Conservation (phyloP, 2,113 vertebrate species). For the Jaculus jaculus region DNA sequence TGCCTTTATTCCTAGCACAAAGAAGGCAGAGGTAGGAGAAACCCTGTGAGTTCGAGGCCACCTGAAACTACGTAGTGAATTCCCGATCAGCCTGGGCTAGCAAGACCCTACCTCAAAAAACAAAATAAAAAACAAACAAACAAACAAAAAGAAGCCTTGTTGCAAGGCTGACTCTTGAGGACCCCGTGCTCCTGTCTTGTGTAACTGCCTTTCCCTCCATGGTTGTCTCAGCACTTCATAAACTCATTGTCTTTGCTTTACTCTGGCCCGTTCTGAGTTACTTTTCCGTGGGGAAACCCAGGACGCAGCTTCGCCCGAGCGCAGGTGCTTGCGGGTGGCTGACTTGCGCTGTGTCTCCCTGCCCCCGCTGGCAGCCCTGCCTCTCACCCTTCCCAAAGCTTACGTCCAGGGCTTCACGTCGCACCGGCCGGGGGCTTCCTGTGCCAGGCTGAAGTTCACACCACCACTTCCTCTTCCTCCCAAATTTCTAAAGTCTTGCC, state of each 20-base stretch:
- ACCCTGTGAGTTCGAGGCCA: not conserved
- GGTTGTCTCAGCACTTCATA: not conserved
- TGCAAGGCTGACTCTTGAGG: too few relatives aligned
- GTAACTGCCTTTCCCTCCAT: not conserved
- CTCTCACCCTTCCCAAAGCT: accelerated
- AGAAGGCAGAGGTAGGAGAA: not conserved
- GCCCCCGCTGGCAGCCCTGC: not conserved
- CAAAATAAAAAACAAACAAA: too few relatives aligned
- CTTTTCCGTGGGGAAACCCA: not conserved
- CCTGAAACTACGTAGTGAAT: not conserved
- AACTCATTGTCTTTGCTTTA: not conserved
- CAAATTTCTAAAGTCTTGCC: conserved; percentile 42
- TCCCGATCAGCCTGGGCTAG: not conserved
- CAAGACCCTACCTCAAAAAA: not conserved
- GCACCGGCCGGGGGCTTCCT: not conserved
- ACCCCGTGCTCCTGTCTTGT: not conserved
- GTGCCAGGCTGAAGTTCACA: conserved; percentile 1
- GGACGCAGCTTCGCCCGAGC: not conserved
- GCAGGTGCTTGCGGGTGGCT: not conserved
- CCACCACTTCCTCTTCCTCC: not conserved
- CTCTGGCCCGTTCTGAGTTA: not conserved
- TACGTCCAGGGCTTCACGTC: not conserved
- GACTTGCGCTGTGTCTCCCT: not conserved
- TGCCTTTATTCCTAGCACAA: too few relatives aligned
- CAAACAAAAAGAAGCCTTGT: too few relatives aligned